These are phyloP conservation scores for Sialis fuliginosa DNA, from an alignment of 2,888 invertebrate species.

Conservation along the genomic window DNA sequence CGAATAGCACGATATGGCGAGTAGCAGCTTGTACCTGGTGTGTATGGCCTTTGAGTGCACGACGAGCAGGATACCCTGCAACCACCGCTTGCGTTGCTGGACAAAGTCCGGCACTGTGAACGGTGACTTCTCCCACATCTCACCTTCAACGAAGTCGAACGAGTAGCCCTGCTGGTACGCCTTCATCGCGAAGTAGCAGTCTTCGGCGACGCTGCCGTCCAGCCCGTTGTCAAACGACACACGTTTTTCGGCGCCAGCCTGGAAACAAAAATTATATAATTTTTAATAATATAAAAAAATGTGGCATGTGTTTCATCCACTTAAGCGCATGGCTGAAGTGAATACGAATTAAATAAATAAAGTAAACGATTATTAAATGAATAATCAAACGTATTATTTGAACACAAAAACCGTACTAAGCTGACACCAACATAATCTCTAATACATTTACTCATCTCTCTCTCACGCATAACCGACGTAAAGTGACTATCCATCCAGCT, in stretches of 20 bases:
- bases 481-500: no score
- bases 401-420: no score
- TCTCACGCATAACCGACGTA: no score
- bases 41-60: constrained; percentile 77
- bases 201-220: constrained; percentile 95
- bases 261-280: constrained; percentile 18
- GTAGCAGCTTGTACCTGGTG: constrained; percentile 54
- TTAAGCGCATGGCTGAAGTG: no score
- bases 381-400: no score
- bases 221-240: constrained; percentile 93
- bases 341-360: no score
- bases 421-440: no score
- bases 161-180: constrained; percentile 79
- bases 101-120: constrained; percentile 90
- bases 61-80: constrained; percentile 78
- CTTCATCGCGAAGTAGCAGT: constrained; percentile 93
- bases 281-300: background rate
- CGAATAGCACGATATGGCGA: constrained; percentile 81
- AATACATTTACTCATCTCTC: no score
- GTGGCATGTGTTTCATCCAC: no score
- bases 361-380: no score
- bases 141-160: constrained; percentile 92
- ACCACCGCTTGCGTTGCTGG: constrained; percentile 92
- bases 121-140: constrained; percentile 98
- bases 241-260: constrained; percentile 77